phyloP scores from a whole-genome alignment of 2,888 invertebrate genomes.

The Eupelmus urozonus region DNA sequence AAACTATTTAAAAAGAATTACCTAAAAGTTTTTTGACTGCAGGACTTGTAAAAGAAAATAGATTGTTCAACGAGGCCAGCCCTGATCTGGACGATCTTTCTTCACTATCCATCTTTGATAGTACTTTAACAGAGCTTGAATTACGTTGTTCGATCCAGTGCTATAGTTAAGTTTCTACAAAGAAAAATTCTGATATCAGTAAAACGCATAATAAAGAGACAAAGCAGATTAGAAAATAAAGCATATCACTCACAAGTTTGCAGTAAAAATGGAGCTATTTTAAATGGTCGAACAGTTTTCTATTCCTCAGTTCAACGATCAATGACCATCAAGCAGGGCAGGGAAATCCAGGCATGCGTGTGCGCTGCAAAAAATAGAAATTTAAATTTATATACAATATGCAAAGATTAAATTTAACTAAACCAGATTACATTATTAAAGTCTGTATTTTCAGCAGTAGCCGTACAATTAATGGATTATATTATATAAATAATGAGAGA shows the following conservation, averaged over 20 bases:
- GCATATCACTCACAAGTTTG: conserved; percentile 9
- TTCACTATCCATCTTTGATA: conserved; percentile 55
- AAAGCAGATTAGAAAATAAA: background rate
- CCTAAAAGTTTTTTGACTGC: conserved; percentile 80
- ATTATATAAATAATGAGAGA: conserved; percentile 48
- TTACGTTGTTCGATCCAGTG: conserved; percentile 39
- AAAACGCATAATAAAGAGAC: background rate
- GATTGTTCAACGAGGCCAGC: conserved; percentile 78
- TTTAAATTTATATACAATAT: background rate
- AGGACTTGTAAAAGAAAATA: conserved; percentile 80
- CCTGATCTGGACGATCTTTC: conserved; percentile 61
- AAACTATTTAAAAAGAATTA: no score
- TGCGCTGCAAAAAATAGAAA: conserved; percentile 34
- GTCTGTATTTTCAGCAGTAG: background rate
- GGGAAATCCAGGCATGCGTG: conserved; percentile 16
- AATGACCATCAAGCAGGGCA: conserved; percentile 30
- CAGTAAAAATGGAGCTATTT: conserved; percentile 38
- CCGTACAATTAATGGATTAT: background rate
- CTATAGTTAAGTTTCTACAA: conserved; percentile 24
- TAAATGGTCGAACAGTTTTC: conserved; percentile 39
- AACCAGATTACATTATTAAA: background rate
- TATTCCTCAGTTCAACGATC: conserved; percentile 13
- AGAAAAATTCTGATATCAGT: conserved; percentile 10
- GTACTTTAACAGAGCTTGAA: background rate
- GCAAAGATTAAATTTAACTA: background rate